A percentile compares a stretch with the other conserved stretches of the same genome.
phyloP scores from a whole-genome alignment of 2,888 invertebrate species.

The Papilio elwesi region DNA sequence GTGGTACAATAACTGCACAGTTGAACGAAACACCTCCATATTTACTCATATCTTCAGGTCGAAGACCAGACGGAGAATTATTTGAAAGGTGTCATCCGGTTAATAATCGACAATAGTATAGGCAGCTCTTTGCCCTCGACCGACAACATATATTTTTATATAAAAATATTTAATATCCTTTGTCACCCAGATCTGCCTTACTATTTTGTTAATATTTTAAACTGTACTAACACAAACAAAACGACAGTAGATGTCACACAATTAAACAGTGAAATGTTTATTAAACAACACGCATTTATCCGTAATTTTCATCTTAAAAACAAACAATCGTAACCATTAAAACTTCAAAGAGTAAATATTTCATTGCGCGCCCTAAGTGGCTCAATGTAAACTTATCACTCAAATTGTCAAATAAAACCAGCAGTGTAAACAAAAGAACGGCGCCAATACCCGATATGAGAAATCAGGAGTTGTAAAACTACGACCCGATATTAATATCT shows the following conservation, averaged over 20 bases:
- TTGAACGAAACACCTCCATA: too few species aligned
- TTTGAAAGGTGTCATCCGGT: too few species aligned
- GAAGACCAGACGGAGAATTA: too few species aligned
- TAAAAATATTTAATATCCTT: background rate
- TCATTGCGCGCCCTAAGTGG: conserved; percentile 16
- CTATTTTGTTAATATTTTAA: background rate
- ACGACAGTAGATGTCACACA: background rate
- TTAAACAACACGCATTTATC: conserved; percentile 15
- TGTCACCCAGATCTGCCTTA: background rate
- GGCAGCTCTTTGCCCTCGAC: too few species aligned
- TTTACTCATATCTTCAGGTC: too few species aligned
- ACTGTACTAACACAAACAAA: background rate
- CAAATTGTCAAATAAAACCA: conserved; percentile 16
- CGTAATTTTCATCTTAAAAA: conserved; percentile 14
- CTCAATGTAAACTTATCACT: conserved; percentile 22
- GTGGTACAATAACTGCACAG: background rate
- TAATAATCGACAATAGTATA: too few species aligned
- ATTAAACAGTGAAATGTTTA: background rate
- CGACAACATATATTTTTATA: background rate
- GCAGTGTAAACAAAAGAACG: conserved; percentile 25
- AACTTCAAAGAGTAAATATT: conserved; percentile 21
- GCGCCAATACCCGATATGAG: conserved; percentile 2
- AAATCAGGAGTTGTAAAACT: background rate
- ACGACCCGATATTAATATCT: background rate
- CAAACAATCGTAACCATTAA: conserved; percentile 22